These are phyloP conservation scores for Cephalopterus ornatus DNA, from an alignment of 2,113 vertebrate species.

Conservation along the genomic window DNA sequence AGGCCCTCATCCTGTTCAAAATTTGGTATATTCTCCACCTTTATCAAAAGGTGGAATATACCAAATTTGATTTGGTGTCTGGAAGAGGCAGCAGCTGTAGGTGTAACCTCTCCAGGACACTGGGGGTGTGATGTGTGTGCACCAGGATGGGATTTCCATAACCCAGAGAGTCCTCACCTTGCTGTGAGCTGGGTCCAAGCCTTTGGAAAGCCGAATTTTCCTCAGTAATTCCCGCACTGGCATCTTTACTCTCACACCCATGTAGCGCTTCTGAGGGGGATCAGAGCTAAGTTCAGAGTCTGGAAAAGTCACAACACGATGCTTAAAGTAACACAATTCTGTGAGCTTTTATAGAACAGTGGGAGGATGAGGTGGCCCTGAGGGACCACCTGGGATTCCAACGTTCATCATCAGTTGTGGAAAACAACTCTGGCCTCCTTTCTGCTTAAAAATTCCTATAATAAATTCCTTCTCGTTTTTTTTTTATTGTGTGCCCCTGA, in stretches of 20 bases:
- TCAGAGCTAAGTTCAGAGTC: not conserved
- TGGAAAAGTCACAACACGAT: conserved; percentile 46
- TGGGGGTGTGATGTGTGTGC: fast-evolving
- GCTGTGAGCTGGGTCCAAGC: conserved; percentile 37
- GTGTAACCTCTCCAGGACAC: not conserved
- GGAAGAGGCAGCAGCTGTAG: not conserved
- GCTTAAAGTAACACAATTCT: not conserved
- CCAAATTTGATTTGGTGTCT: not conserved
- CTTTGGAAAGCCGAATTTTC: conserved; percentile 76
- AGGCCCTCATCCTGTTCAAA: too few species aligned
- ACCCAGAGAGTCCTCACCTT: conserved; percentile 60
- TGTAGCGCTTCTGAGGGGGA: conserved; percentile 72
- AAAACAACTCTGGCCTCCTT: not conserved
- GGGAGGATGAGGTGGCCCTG: not conserved
- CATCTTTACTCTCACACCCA: conserved; percentile 85
- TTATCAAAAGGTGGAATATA: not conserved
- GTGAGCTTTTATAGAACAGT: not conserved
- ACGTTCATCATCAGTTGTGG: fast-evolving
- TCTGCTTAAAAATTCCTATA: not conserved
- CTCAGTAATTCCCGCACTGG: conserved; percentile 82
- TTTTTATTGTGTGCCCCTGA: not conserved
- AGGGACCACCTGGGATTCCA: not conserved
- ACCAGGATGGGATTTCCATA: not conserved
- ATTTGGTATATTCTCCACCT: not conserved
- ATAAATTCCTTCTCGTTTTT: not conserved